Percentiles rank a stretch among this genome's conserved stretches.
Evolutionary conservation across 2,797 vertebrate species (phyloP).

Genomic region (Pristis pectinata): DNA sequence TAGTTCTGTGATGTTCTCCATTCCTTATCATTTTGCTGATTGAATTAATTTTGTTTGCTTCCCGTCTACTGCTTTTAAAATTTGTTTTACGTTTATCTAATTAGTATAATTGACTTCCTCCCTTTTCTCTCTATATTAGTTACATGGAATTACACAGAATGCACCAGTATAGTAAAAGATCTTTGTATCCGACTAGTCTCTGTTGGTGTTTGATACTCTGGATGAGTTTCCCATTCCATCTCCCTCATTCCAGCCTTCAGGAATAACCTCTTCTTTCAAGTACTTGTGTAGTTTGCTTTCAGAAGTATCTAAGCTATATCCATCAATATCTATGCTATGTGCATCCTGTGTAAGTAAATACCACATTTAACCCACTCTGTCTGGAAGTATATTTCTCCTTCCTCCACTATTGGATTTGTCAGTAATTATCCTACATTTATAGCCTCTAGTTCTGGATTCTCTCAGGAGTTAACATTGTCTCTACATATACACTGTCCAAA

Average conservation of each 20-base stretch:
- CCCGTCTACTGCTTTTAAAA: not conserved
- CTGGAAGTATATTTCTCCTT: not conserved
- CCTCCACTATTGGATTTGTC: not conserved
- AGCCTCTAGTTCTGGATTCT: not conserved
- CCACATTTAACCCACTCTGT: not conserved
- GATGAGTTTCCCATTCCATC: not conserved
- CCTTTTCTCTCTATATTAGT: not conserved
- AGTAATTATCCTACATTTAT: not conserved
- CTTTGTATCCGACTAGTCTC: not conserved
- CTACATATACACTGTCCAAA: not conserved
- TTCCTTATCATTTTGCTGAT: not conserved
- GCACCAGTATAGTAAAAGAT: no score
- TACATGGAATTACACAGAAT: not conserved
- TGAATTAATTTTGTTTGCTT: not conserved
- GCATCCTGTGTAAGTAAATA: not conserved
- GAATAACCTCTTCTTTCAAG: not conserved
- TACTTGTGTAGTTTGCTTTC: not conserved
- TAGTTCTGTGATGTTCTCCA: not conserved
- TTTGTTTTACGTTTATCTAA: not conserved
- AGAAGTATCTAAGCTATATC: not conserved
- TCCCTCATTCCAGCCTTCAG: not conserved
- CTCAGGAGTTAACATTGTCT: not conserved
- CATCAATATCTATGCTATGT: not conserved
- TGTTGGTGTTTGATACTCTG: not conserved
- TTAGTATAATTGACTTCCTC: not conserved